Base-by-base conservation (phyloP, 2,113 vertebrate genomes). In the Trinectes maculatus region DNA sequence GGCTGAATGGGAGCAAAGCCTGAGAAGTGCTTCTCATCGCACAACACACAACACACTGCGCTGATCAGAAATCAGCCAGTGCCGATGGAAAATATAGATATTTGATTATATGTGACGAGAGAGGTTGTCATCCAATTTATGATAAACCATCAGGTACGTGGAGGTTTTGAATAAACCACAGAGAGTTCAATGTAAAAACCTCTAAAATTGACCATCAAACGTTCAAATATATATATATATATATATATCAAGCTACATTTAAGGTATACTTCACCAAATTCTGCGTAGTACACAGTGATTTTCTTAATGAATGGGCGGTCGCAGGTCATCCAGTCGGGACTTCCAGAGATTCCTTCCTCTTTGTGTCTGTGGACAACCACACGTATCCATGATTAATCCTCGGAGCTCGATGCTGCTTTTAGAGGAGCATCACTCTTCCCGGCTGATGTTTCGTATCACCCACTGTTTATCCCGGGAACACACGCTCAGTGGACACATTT, bases 361-460 rank as follows among this genome's bases (percentile, higher is more conserved):
- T 8, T 2, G 21, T 22, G 39, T 22, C 48, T 44, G 63, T 16
- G 31, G 44, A 49, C 43, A 80, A 54, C n/a, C n/a, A 55, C 58
- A 42, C 34, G 2, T 62, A 48, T 51, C 67, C 39, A 7, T 8
- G 48, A 58, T 82, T 58, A 75, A 80, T 73, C 73, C 39, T 42
- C n/a, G n/a, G 2, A 63, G 55, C 70, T 86, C 85, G 69, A 79
- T 78, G 65, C 52, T 87, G 89, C 87, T n/a, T n/a, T n/a, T n/a
- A n/a, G n/a, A n/a, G n/a, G n/a, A n/a, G n/a, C n/a, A n/a, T n/a
- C n/a, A n/a, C n/a, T n/a, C n/a, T n/a, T n/a, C n/a, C n/a, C n/a
- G n/a, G n/a, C n/a, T n/a, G n/a, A n/a, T n/a, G 86, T 87, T 90
- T 79, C 87, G 79, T 79, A 87, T 86, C 79, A 71, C 65, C 53